Percentiles rank a stretch among this genome's conserved stretches.
phyloP scores from a whole-genome alignment of 2,888 invertebrate species.

The Hemithea aestivaria region DNA sequence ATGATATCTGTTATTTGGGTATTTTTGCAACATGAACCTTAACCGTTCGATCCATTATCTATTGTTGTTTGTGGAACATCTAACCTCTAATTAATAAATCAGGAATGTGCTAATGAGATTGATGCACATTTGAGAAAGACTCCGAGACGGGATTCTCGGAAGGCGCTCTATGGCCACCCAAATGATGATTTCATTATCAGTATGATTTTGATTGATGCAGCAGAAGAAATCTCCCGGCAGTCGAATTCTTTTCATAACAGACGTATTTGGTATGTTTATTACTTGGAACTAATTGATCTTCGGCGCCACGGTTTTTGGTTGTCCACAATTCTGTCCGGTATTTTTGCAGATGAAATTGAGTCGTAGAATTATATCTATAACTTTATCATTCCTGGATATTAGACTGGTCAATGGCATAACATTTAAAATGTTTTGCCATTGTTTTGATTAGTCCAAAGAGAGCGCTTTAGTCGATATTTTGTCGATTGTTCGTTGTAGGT shows the following conservation, averaged over 20 bases:
- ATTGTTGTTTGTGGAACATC: conserved; percentile 27
- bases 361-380: conserved; percentile 8
- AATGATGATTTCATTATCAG: conserved; percentile 79
- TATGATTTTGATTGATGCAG: conserved; percentile 79
- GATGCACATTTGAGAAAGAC: conserved; percentile 47
- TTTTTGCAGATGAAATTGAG: conserved; percentile 20
- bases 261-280: conserved; percentile 72
- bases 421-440: too few species aligned
- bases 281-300: conserved; percentile 73
- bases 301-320: conserved; percentile 72
- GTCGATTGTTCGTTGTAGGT: too few species aligned
- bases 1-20: too few species aligned
- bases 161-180: conserved; percentile 76
- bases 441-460: too few species aligned
- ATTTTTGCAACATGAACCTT: too few species aligned
- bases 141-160: conserved; percentile 60
- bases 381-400: not conserved
- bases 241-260: conserved; percentile 70
- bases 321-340: conserved; percentile 18
- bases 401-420: not conserved
- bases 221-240: conserved; percentile 67
- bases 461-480: too few species aligned
- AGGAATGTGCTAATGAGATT: conserved; percentile 74
- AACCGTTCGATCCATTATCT: conserved; percentile 11
- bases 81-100: conserved; percentile 74